Conservation (phyloP, 1,140 invertebrate species). For the Asobara japonica region DNA sequence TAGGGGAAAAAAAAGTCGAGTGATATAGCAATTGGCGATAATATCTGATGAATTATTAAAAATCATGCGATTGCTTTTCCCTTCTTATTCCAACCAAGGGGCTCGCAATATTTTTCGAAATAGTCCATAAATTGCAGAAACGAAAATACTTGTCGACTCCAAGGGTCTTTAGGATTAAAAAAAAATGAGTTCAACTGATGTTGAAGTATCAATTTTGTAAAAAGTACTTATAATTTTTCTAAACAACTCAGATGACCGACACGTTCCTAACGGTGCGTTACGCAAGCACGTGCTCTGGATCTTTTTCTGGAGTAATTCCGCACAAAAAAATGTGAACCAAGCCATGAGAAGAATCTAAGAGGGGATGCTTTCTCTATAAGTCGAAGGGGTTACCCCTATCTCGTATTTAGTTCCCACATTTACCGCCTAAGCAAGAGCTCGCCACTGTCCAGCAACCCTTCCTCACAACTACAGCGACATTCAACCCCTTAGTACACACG, state of each 20-base stretch:
- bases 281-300: not conserved
- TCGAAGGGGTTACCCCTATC: conserved; percentile 34
- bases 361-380: conserved; percentile 8
- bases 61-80: too few relatives aligned
- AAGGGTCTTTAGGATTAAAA: too few relatives aligned
- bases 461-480: conserved; percentile 43
- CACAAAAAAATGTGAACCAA: not conserved
- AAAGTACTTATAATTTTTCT: too few relatives aligned
- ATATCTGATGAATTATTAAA: too few relatives aligned
- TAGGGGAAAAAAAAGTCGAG: conserved; percentile 25
- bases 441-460: conserved; percentile 66
- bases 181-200: too few relatives aligned
- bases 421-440: conserved; percentile 63
- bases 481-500: conserved; percentile 49
- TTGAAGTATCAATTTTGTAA: too few relatives aligned
- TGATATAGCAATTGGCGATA: not conserved
- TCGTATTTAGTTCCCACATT: conserved; percentile 55
- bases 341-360: conserved; percentile 6
- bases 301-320: conserved; percentile 11
- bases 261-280: not conserved
- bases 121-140: too few relatives aligned
- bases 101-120: too few relatives aligned
- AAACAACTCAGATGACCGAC: too few relatives aligned
- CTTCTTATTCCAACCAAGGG: too few relatives aligned
- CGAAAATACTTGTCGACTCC: too few relatives aligned